Evolutionary conservation across 1,140 invertebrate species (phyloP).

Genomic region (Telenomus remus): DNA sequence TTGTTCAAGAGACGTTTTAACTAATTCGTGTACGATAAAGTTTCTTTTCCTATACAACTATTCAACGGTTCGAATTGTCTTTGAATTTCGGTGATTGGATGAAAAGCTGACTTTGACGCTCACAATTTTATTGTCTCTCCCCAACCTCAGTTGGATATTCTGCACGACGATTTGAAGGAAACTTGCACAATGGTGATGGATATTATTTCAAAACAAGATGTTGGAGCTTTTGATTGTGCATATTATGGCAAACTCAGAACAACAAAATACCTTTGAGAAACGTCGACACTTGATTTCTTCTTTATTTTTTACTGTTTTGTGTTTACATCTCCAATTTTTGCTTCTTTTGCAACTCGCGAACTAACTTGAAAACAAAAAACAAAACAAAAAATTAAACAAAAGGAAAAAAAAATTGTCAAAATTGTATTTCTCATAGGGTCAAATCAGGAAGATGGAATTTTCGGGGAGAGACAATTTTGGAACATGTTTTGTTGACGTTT

Average conservation of each 20-base stretch:
- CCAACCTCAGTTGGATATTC: slow-evolving; percentile 29
- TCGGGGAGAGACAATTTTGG: slow-evolving; percentile 67
- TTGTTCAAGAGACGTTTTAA: slow-evolving; percentile 64
- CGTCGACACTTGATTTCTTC: slow-evolving; percentile 8
- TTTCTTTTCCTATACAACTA: slow-evolving; percentile 29
- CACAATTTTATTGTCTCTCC: slow-evolving; percentile 54
- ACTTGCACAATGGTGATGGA: slow-evolving; percentile 52
- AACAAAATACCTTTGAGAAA: slow-evolving; percentile 8
- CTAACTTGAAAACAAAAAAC: background rate
- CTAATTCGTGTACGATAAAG: slow-evolving; percentile 28
- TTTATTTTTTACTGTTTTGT: background rate
- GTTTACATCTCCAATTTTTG: background rate
- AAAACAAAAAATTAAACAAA: too few species aligned
- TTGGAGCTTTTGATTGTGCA: slow-evolving; percentile 29
- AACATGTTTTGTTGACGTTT: slow-evolving; percentile 57
- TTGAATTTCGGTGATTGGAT: slow-evolving; percentile 56
- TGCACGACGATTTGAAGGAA: slow-evolving; percentile 38
- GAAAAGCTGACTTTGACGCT: slow-evolving; percentile 36
- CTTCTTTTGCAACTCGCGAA: background rate
- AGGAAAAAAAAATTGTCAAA: slow-evolving; percentile 2
- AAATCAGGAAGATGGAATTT: slow-evolving; percentile 71
- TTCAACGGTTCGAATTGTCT: slow-evolving; percentile 23
- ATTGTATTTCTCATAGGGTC: slow-evolving; percentile 69
- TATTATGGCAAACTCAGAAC: slow-evolving; percentile 17
- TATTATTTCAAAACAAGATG: slow-evolving; percentile 24